Evolutionary conservation across 2,888 invertebrate species (phyloP), one percentile per base, ranked within the genome.

Genomic region (Philonicus albiceps): DNA sequence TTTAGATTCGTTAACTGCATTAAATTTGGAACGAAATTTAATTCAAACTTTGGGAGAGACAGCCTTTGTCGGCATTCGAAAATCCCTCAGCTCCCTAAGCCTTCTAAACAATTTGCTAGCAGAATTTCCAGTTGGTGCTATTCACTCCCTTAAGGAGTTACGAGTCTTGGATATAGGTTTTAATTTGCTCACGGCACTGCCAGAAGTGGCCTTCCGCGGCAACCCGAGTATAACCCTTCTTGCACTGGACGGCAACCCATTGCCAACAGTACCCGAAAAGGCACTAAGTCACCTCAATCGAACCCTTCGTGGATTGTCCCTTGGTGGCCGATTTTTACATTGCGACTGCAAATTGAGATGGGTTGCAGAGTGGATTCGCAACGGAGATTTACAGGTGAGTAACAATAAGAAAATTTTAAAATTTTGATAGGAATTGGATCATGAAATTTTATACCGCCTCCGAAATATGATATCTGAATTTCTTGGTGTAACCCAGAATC

Each of bases 141-240:
- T 98, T 89, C 95, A 95, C 88, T 94, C 95, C 34, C 93, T 98
- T 84, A 94, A 94, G 85, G 97, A 97, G 91, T 93, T 98, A 86
- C 94, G 97, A 91, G 98, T 98, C 11, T 93, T 98, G 89, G 98
- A 98, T 91, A 96, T 98, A 88, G 98, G 98, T 80, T 98, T 98
- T 92, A 98, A 98, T 93, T 94, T 97, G 89, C 93, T 98, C 88
- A 96, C 96, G 75, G 95, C 95, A 89, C 92, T 98, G 89, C 97
- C 98, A 11, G 93, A 94, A 80, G 94, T 96, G 87, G 96, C 97
- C 1, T 98, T 98, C 91, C 92, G 94, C 87, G 96, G 95, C 86
- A 97, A 97, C 92, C 96, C 96, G 0, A 95, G 96, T 34, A 95
- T 98, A 88, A 98, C 98, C 0, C 93, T 98, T 85, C 91, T 98